Base-by-base conservation (phyloP, 1,140 invertebrate genomes). In the Propsilocerus akamusi region DNA sequence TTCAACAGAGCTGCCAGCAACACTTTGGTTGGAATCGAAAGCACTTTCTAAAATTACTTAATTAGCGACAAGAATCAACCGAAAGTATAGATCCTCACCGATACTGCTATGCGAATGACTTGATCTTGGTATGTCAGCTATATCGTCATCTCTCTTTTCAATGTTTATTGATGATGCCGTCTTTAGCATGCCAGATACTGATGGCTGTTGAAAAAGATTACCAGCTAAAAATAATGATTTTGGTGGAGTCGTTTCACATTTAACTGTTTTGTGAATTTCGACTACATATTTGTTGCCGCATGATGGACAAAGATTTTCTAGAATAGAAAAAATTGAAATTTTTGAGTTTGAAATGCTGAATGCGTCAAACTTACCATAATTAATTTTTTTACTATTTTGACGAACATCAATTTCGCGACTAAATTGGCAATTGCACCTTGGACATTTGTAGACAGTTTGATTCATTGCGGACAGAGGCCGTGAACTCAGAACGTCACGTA, bases 341-440 rank as follows among this genome's bases (percentile, higher is more conserved):
- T 24, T 47, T 11, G 20, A 23, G 10, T 17, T 14, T 3, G 37
- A 37, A 6, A 32, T 20, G 20, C 10, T 49, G 7, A 25, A 37
- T 14, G 49, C 12, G 46, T 48, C 41, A 53, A n/a, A 56, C 55
- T 17, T 63, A 53, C 49, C 54, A 49, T 11, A 55, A 25, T 14
- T 51, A 53, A 12, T 57, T 22, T 26, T 25, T n/a, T 52, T 50
- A 3, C 28, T 24, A n/a, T 57, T 61, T 4, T 20, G n/a, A 20
- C 14, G 51, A 49, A 60, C 60, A 48, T 67, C 65, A 3, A 58
- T 64, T 48, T 75, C 72, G 53, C 69, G 67, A 2, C 68, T 71
- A 60, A 80, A 79, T 48, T 74, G 68, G 5, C 69, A 68, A 8
- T 67, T 66, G 52, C 78, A 80, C 60, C 76, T 78, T 54, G 79